phyloP scores from a whole-genome alignment of 2,113 vertebrate species.

The Gobiocypris rarus region DNA sequence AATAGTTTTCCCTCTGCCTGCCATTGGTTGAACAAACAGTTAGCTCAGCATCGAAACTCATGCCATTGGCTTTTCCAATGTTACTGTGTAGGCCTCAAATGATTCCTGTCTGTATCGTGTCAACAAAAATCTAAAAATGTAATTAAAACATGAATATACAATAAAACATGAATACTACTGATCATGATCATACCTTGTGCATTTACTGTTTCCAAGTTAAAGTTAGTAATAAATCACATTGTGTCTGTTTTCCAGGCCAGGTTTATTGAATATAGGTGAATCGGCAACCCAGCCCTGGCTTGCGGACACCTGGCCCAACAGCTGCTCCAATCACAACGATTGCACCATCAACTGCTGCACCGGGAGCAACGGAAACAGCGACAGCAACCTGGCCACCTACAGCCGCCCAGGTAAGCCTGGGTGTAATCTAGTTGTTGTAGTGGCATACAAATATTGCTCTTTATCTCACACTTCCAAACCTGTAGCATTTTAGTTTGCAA shows the following conservation, averaged over 20 bases:
- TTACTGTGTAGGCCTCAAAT: not conserved
- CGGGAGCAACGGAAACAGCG: conserved; percentile 92
- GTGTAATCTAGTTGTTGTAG: conserved; percentile 63
- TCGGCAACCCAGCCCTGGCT: conserved; percentile 92
- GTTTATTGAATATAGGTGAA: conserved; percentile 95
- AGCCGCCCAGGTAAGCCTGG: conserved; percentile 90
- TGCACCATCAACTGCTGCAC: conserved; percentile 98
- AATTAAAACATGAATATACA: not conserved
- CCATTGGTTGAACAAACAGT: not conserved
- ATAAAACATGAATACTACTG: not conserved
- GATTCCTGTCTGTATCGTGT: not conserved
- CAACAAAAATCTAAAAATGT: not conserved
- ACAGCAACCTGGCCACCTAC: conserved; percentile 95
- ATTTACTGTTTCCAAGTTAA: not conserved
- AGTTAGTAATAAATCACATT: not conserved
- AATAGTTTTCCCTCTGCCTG: not conserved
- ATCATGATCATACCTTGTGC: not conserved
- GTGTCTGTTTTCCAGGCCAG: conserved; percentile 80
- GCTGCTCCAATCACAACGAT: conserved; percentile 94
- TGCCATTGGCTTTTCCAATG: not conserved
- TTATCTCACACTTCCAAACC: not conserved
- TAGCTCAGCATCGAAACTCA: not conserved
- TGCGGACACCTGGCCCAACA: conserved; percentile 98
- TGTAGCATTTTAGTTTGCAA: not conserved
- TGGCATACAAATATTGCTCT: not conserved